Evolutionary conservation across 2,888 invertebrate species (phyloP).

Genomic region (Polyommatus iphigenia): DNA sequence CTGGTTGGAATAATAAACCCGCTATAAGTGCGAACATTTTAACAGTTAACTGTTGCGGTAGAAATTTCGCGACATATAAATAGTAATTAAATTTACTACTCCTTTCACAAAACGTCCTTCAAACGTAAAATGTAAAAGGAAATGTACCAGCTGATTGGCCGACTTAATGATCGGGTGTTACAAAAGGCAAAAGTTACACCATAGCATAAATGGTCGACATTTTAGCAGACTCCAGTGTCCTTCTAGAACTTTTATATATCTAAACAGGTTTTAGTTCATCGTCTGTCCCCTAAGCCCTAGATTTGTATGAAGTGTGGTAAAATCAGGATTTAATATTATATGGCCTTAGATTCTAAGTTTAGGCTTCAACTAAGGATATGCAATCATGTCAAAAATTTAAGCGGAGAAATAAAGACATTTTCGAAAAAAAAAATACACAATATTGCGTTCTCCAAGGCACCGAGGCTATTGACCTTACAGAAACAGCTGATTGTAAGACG

Average conservation of each 20-base stretch:
- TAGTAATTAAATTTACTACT: neutral
- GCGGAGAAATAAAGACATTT: too few species aligned
- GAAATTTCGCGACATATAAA: neutral
- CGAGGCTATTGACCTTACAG: neutral
- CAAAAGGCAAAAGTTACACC: constrained; percentile 21
- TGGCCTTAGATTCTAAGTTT: too few species aligned
- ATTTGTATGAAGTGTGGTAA: too few species aligned
- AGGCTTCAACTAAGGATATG: too few species aligned
- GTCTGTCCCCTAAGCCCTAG: too few species aligned
- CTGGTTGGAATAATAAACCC: too few species aligned
- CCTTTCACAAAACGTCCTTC: constrained; percentile 24
- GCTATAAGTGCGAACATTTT: neutral
- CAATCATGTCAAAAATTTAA: too few species aligned
- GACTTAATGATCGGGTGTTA: constrained; percentile 15
- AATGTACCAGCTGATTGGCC: constrained; percentile 11
- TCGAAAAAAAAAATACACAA: too few species aligned
- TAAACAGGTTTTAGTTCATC: neutral
- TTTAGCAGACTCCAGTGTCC: neutral
- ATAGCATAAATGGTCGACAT: neutral
- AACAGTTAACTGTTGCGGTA: neutral
- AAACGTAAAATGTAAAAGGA: constrained; percentile 22
- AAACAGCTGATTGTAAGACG: neutral
- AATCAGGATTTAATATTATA: too few species aligned
- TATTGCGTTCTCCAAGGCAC: neutral
- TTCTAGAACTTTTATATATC: constrained; percentile 8